phyloP scores from a whole-genome alignment of 2,888 invertebrate species.

The Melipona bicolor region DNA sequence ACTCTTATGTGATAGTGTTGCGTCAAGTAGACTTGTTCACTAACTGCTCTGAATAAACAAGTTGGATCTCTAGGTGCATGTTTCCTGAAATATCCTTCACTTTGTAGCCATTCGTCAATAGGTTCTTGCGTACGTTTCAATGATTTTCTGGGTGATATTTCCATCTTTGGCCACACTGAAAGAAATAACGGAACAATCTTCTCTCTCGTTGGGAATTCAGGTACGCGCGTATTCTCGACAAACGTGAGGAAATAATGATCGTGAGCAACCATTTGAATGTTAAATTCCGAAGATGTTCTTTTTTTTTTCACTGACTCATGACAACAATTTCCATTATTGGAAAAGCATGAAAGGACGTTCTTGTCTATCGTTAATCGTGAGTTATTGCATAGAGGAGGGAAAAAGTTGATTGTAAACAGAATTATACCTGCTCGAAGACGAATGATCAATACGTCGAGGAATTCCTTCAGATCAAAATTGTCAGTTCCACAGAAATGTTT shows the following conservation, averaged over 20 bases:
- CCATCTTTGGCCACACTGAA: slow-evolving; percentile 64
- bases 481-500: slow-evolving; percentile 9
- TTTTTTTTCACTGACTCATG: not conserved
- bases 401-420: slow-evolving; percentile 14
- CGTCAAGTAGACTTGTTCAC: slow-evolving; percentile 91
- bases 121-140: slow-evolving; percentile 77
- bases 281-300: not conserved
- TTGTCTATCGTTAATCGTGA: not conserved
- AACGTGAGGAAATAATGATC: not conserved
- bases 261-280: not conserved
- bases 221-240: not conserved
- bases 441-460: slow-evolving; percentile 1
- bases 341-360: slow-evolving; percentile 25
- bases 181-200: not conserved
- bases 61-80: slow-evolving; percentile 95
- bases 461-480: slow-evolving; percentile 5
- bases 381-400: slow-evolving; percentile 5
- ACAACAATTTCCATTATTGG: slow-evolving; percentile 12
- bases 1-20: slow-evolving; percentile 91
- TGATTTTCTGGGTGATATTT: slow-evolving; percentile 75
- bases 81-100: slow-evolving; percentile 93
- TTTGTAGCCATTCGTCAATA: slow-evolving; percentile 91
- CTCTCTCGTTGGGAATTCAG: not conserved
- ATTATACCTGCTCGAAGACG: slow-evolving; percentile 35
- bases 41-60: slow-evolving; percentile 94